Percentiles rank a stretch among this genome's conserved stretches.
Conservation (phyloP, 1,140 invertebrate species). For the Babylonia areolata region DNA sequence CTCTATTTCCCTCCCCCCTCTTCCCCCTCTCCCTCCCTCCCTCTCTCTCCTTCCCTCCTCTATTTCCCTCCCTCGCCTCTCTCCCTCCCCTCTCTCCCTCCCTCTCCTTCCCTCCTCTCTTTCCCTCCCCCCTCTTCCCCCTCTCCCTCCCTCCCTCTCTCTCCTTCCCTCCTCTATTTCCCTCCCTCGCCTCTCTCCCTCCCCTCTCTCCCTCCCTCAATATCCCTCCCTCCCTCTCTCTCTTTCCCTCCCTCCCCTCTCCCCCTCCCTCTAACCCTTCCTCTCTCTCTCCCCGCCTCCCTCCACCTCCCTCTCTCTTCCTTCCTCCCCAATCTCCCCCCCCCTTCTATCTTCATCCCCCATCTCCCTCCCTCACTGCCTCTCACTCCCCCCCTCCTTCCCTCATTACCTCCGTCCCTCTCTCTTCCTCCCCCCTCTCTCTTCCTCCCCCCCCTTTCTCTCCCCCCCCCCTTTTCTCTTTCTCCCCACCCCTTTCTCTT, state of each 20-base stretch:
- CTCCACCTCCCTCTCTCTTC: background rate
- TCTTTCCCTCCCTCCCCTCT: background rate
- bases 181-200: background rate
- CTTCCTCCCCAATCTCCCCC: background rate
- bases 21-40: conserved; percentile 3
- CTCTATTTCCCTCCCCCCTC: background rate
- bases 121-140: background rate
- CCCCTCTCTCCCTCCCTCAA: background rate
- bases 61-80: background rate
- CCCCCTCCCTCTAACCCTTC: background rate
- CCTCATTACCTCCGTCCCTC: background rate
- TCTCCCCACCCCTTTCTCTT: background rate
- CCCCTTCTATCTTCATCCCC: background rate
- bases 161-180: background rate
- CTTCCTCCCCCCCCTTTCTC: background rate
- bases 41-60: background rate
- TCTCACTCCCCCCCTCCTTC: background rate
- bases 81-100: background rate
- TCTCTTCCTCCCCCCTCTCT: background rate
- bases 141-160: background rate
- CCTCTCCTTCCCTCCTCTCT: background rate
- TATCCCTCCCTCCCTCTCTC: background rate
- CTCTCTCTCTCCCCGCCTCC: background rate
- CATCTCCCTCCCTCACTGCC: background rate
- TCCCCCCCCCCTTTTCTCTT: background rate